Percentiles rank a stretch among this genome's conserved stretches.
Conservation (phyloP, 2,797 vertebrate genomes). For the Smutsia temminckii region DNA sequence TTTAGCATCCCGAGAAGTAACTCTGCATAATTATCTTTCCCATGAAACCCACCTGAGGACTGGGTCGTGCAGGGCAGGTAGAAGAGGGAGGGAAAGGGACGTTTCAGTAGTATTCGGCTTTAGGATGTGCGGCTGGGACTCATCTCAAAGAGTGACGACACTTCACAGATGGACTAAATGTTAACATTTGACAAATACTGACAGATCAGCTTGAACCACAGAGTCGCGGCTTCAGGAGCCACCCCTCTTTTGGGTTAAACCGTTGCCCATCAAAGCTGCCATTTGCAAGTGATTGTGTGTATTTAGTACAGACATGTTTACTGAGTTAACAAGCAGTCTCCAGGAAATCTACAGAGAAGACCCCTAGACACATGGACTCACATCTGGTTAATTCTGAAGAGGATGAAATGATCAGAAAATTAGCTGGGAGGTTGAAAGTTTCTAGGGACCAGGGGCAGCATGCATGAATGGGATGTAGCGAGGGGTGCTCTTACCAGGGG, state of each 20-base stretch:
- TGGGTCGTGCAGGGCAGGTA: neutral
- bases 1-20: neutral
- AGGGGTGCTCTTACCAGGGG: neutral
- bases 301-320: neutral
- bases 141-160: slow-evolving; percentile 17
- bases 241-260: neutral
- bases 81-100: neutral
- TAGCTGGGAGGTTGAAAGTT: neutral
- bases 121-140: neutral
- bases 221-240: neutral
- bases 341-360: neutral
- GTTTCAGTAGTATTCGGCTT: neutral
- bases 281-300: neutral
- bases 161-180: neutral
- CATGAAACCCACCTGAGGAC: neutral
- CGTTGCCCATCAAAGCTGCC: neutral
- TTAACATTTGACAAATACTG: neutral
- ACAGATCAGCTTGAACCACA: neutral
- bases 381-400: neutral
- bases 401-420: neutral
- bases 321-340: neutral
- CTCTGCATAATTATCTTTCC: neutral
- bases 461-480: neutral
- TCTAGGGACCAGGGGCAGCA: neutral
- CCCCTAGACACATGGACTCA: neutral